phyloP scores from a whole-genome alignment of 92 coral and sea anemone genomes.

The Epizoanthus ramosus region DNA sequence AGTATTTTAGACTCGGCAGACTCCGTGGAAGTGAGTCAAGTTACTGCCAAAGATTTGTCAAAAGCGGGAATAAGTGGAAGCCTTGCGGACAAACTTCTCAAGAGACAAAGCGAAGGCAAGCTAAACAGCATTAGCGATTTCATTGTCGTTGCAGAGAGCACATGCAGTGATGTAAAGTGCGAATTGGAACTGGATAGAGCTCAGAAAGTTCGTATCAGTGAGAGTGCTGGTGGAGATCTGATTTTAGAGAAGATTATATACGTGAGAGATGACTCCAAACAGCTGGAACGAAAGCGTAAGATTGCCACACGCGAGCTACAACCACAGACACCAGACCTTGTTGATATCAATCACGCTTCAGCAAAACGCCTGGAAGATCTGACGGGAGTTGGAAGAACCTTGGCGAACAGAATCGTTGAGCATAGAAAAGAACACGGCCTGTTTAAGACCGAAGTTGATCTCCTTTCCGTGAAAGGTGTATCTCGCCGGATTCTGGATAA shows the following conservation, averaged over 20 bases:
- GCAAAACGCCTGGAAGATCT: slow-evolving; percentile 50
- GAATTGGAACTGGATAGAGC: too few relatives aligned
- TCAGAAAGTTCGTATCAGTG: too few relatives aligned
- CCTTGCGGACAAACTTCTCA: slow-evolving; percentile 43
- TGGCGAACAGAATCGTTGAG: slow-evolving; percentile 55
- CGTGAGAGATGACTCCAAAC: too few relatives aligned
- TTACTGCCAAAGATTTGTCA: slow-evolving; percentile 24
- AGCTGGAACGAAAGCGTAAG: too few relatives aligned
- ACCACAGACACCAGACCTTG: too few relatives aligned
- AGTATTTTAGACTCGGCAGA: neutral
- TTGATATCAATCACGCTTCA: slow-evolving; percentile 56
- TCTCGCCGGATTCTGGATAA: slow-evolving; percentile 50
- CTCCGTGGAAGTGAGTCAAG: slow-evolving; percentile 1
- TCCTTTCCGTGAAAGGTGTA: slow-evolving; percentile 57
- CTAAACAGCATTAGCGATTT: slow-evolving; percentile 44
- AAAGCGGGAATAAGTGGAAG: slow-evolving; percentile 47
- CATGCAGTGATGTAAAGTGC: too few relatives aligned
- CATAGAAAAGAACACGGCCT: slow-evolving; percentile 67
- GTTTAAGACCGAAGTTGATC: slow-evolving; percentile 44
- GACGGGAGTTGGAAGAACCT: slow-evolving; percentile 59
- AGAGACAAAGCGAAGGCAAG: slow-evolving; percentile 30
- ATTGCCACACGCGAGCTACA: too few relatives aligned
- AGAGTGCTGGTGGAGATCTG: too few relatives aligned
- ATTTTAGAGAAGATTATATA: too few relatives aligned
- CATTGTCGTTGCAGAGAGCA: slow-evolving; percentile 42